phyloP scores from a whole-genome alignment of 2,113 vertebrate genomes.

The Columbina picui region DNA sequence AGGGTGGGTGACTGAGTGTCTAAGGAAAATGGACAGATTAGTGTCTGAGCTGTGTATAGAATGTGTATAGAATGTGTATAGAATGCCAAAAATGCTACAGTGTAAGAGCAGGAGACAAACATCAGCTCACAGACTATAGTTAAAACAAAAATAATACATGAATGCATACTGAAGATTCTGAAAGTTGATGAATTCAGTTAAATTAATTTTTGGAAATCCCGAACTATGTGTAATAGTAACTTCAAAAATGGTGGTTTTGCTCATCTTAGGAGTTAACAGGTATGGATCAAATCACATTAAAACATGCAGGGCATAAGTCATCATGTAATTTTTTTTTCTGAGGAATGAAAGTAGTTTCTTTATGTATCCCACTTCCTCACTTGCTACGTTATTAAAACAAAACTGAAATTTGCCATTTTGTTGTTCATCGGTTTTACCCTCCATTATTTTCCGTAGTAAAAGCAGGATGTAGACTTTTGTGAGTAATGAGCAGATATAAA shows the following conservation, averaged over 20 bases:
- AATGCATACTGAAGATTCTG: background rate
- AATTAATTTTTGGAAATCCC: background rate
- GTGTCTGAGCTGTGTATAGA: background rate
- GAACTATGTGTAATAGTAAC: background rate
- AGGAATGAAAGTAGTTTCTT: background rate
- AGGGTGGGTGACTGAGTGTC: background rate
- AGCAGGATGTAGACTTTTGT: background rate
- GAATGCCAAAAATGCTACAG: background rate
- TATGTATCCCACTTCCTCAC: background rate
- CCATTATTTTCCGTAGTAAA: background rate
- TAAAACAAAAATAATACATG: background rate
- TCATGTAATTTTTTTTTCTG: background rate
- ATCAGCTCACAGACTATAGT: background rate
- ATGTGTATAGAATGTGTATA: background rate
- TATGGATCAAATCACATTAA: background rate
- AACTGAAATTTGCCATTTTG: background rate
- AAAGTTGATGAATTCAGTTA: background rate
- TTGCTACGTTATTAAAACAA: background rate
- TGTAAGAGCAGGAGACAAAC: background rate
- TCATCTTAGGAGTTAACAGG: background rate
- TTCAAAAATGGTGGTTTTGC: background rate
- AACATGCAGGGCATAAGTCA: background rate
- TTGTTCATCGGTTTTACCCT: background rate
- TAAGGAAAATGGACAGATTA: background rate
- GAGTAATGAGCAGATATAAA: slow-evolving; percentile 39